Conservation (phyloP, 1,140 invertebrate species). For the Neotoxoptera formosana region DNA sequence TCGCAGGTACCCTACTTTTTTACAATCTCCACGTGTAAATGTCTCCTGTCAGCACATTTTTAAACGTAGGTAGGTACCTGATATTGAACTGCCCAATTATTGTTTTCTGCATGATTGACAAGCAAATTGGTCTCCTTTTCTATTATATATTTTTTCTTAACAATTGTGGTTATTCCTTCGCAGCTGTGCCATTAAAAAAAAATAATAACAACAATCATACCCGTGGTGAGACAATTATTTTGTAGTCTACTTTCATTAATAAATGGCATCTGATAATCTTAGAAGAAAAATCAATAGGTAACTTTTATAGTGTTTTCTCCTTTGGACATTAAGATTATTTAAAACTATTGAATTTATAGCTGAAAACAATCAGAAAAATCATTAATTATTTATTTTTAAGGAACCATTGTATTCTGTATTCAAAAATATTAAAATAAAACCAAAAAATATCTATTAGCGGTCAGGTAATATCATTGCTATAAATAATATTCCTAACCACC, state of each 20-base stretch:
- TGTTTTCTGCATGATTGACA: not conserved
- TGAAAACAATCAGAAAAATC: not conserved
- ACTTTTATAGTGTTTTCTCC: not conserved
- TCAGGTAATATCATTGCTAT: too few relatives aligned
- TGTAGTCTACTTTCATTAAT: not conserved
- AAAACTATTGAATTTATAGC: not conserved
- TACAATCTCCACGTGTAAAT: not conserved
- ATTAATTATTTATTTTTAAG: not conserved
- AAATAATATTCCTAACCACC: too few relatives aligned
- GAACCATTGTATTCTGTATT: too few relatives aligned
- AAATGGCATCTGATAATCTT: not conserved
- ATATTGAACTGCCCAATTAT: not conserved
- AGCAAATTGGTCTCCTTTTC: not conserved
- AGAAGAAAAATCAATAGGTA: not conserved
- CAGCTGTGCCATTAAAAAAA: not conserved
- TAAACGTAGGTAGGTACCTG: not conserved
- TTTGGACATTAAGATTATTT: not conserved
- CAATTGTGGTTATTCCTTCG: not conserved
- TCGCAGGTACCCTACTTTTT: not conserved
- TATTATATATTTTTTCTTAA: not conserved
- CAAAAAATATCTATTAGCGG: too few relatives aligned
- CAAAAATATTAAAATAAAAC: too few relatives aligned
- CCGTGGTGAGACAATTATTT: not conserved
- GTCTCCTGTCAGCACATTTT: not conserved
- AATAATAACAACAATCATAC: not conserved